phyloP scores from a whole-genome alignment of 2,888 invertebrate species.

The Nesidiocoris tenuis region DNA sequence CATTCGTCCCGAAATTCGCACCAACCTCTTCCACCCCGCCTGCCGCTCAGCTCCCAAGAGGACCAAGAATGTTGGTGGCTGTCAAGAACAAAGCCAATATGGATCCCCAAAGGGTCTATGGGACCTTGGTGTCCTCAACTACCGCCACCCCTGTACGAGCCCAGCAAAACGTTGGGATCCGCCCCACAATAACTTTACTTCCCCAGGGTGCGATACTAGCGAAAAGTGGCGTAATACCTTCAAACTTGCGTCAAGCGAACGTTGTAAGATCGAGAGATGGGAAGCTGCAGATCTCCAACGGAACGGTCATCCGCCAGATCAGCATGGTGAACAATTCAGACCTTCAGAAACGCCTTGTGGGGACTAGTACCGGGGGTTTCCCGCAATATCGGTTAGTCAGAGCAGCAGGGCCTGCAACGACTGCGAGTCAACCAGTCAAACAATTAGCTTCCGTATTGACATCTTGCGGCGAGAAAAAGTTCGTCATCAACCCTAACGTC shows the following conservation, averaged over 20 bases:
- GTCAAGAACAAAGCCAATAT: neutral
- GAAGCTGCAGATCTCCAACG: neutral
- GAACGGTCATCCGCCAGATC: neutral
- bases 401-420: neutral
- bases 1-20: neutral
- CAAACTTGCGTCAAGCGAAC: neutral
- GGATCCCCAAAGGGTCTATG: neutral
- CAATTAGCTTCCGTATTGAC: neutral
- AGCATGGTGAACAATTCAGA: neutral
- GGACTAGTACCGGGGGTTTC: neutral
- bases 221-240: neutral
- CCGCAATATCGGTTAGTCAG: neutral
- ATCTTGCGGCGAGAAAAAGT: neutral
- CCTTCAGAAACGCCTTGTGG: neutral
- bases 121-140: too few relatives aligned
- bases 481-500: neutral
- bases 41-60: neutral
- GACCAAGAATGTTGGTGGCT: neutral
- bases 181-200: neutral
- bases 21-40: neutral
- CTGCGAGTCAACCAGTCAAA: neutral
- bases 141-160: neutral
- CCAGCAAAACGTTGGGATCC: neutral
- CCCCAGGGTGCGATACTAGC: neutral
- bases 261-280: neutral